Conservation (phyloP, 2,888 invertebrate genomes). For the Chaetogeoica ovagalla region DNA sequence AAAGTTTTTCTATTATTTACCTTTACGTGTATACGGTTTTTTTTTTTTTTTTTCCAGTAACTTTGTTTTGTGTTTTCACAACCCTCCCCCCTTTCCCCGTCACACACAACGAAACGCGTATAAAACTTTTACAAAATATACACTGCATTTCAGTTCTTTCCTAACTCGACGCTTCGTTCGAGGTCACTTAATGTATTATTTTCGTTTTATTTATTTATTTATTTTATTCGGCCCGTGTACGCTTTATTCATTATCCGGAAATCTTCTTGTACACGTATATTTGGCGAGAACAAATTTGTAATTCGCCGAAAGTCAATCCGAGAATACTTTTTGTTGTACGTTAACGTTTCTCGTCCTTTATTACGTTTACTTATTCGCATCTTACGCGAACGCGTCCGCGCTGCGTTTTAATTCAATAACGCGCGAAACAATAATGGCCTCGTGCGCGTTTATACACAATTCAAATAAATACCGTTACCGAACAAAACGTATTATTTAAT, state of each 20-base stretch:
- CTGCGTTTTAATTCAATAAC: slow-evolving; percentile 32
- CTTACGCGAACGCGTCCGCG: not conserved
- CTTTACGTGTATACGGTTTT: slow-evolving; percentile 3
- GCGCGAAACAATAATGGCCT: not conserved
- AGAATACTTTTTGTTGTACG: slow-evolving; percentile 29
- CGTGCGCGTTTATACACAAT: slow-evolving; percentile 14
- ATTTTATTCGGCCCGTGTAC: not conserved
- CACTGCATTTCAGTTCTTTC: slow-evolving; percentile 25
- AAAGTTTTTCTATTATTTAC: slow-evolving; percentile 41
- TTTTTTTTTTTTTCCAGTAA: not conserved
- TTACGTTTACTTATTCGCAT: not conserved
- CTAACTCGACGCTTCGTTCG: slow-evolving; percentile 21
- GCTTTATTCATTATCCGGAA: slow-evolving; percentile 42
- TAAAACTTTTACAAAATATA: slow-evolving; percentile 29
- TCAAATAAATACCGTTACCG: slow-evolving; percentile 18
- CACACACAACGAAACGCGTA: not conserved
- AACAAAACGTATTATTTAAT: not conserved
- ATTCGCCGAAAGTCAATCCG: slow-evolving; percentile 42
- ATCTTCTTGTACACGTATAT: slow-evolving; percentile 12
- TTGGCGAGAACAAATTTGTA: slow-evolving; percentile 16
- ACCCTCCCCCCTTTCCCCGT: not conserved
- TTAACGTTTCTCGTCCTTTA: slow-evolving; percentile 23
- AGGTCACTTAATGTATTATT: slow-evolving; percentile 18
- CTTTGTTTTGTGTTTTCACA: not conserved
- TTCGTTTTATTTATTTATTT: slow-evolving; percentile 29